Evolutionary conservation across 2,113 vertebrate species (phyloP).

Genomic region (Oncorhynchus masou): DNA sequence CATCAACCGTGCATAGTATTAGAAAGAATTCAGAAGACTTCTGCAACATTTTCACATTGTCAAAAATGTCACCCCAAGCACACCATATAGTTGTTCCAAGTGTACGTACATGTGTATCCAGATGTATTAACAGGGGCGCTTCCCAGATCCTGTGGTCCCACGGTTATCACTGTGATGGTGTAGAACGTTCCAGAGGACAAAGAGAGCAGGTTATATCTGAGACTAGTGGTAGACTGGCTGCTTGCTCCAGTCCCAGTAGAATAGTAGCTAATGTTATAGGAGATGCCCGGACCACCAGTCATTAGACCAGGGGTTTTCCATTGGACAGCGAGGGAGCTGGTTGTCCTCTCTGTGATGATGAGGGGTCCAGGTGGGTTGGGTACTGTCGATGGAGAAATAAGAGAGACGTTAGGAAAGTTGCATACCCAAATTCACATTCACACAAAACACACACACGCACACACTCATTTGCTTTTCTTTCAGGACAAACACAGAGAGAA

Average conservation of each 20-base stretch:
- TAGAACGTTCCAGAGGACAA: slow-evolving; percentile 53
- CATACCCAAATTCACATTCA: neutral
- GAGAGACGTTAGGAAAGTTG: neutral
- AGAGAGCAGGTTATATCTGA: neutral
- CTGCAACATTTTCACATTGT: too few species aligned
- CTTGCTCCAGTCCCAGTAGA: accelerated
- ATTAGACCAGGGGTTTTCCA: slow-evolving; percentile 42
- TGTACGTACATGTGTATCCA: slow-evolving; percentile 53
- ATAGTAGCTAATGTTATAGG: slow-evolving; percentile 43
- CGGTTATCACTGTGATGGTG: slow-evolving; percentile 36
- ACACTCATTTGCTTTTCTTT: too few species aligned
- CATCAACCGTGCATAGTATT: neutral
- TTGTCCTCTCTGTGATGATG: slow-evolving; percentile 9
- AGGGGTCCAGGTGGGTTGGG: slow-evolving; percentile 46
- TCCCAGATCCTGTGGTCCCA: slow-evolving; percentile 30
- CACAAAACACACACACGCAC: neutral
- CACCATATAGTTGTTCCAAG: too few species aligned
- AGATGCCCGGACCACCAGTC: slow-evolving; percentile 13
- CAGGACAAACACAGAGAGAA: too few species aligned
- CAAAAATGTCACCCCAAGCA: too few species aligned
- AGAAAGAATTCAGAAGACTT: neutral
- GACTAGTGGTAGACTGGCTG: accelerated
- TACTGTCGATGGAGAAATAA: slow-evolving; percentile 31
- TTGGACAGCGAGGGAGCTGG: slow-evolving; percentile 32
- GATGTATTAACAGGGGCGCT: neutral